phyloP scores from a whole-genome alignment of 2,113 vertebrate species.

The Plecotus auritus region DNA sequence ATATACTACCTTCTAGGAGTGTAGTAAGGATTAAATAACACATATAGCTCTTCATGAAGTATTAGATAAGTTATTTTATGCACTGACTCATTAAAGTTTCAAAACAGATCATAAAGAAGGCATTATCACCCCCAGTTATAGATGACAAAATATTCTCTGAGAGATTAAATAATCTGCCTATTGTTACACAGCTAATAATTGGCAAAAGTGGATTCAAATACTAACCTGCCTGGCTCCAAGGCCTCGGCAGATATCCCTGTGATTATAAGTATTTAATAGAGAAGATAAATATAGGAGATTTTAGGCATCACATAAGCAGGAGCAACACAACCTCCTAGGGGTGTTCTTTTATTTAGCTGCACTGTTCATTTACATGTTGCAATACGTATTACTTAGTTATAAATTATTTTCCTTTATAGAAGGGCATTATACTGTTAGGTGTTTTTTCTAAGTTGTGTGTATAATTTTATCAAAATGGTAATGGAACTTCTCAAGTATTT shows the following conservation, averaged over 20 bases:
- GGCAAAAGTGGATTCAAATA: constrained; percentile 3
- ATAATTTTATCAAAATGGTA: constrained; percentile 19
- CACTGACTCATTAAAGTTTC: neutral
- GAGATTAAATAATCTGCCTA: neutral
- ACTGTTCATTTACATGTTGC: neutral
- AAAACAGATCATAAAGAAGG: constrained; percentile 14
- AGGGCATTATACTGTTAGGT: neutral
- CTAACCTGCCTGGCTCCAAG: neutral
- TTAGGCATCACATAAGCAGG: neutral
- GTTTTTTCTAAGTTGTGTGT: neutral
- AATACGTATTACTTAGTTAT: neutral
- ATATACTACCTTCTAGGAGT: neutral
- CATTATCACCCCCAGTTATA: neutral
- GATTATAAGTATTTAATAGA: neutral
- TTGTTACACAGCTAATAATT: neutral
- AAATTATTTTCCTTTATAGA: neutral
- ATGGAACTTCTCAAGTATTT: neutral
- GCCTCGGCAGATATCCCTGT: neutral
- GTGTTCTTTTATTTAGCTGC: neutral
- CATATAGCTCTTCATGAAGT: neutral
- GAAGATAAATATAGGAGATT: neutral
- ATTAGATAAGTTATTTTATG: neutral
- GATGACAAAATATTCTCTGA: neutral
- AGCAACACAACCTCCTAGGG: neutral
- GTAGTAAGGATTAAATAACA: neutral